Evolutionary conservation across 2,888 invertebrate species (phyloP).

Genomic region (Augochlorella aurata): DNA sequence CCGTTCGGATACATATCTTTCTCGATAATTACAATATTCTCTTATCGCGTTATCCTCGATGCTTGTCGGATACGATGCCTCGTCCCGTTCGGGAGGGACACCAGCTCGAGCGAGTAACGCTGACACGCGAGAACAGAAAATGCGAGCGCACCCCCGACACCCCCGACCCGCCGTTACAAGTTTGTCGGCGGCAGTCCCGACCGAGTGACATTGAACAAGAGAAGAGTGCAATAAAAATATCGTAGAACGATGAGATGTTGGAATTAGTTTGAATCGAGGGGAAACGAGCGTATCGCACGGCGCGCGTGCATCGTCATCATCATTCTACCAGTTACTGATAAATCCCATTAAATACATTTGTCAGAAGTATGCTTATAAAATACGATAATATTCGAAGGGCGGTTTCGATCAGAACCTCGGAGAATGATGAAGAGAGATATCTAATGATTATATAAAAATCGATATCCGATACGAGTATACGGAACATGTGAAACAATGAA

Average conservation of each 20-base stretch:
- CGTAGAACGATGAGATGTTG: conserved; percentile 38
- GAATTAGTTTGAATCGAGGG: conserved; percentile 15
- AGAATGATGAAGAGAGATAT: conserved; percentile 41
- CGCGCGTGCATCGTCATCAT: conserved; percentile 7
- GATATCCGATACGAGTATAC: conserved; percentile 15
- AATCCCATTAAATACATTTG: conserved; percentile 12
- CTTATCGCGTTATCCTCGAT: conserved; percentile 5
- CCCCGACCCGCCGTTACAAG: background rate
- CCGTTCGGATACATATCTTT: conserved; percentile 36
- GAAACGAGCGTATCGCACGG: background rate
- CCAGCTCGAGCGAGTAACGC: background rate
- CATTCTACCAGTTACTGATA: conserved; percentile 46
- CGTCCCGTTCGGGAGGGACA: background rate
- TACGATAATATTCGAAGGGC: conserved; percentile 17
- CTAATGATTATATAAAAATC: conserved; percentile 35
- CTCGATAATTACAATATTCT: conserved; percentile 33
- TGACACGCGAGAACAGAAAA: background rate
- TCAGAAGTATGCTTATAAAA: conserved; percentile 12
- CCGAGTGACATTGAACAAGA: conserved; percentile 4
- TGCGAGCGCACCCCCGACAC: background rate
- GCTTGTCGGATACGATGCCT: background rate
- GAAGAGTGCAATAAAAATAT: conserved; percentile 21
- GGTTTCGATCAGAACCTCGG: conserved; percentile 48
- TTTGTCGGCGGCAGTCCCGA: background rate
- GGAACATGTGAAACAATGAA: conserved; percentile 26